phyloP scores from a whole-genome alignment of 2,113 vertebrate species.

The Arizona elegans region DNA sequence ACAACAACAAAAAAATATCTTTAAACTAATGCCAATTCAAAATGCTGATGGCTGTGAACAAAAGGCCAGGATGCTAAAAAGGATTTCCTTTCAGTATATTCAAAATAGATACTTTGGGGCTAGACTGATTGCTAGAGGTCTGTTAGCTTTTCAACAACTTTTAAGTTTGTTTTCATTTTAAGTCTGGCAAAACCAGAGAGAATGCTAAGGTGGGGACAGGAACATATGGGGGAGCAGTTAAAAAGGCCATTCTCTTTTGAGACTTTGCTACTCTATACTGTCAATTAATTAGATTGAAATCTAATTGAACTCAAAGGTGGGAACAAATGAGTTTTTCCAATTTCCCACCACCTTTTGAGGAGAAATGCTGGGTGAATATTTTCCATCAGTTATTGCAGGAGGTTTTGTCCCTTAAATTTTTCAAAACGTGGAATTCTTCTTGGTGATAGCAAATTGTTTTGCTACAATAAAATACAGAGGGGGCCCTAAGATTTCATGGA shows the following conservation, averaged over 20 bases:
- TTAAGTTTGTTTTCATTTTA: constrained; percentile 22
- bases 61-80: constrained; percentile 40
- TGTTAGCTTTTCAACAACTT: constrained; percentile 39
- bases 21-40: constrained; percentile 28
- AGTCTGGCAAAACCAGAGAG: constrained; percentile 15
- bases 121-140: constrained; percentile 31
- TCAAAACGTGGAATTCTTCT: background rate
- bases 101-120: constrained; percentile 47
- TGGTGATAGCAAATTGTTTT: background rate
- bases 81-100: constrained; percentile 56
- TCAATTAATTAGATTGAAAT: background rate
- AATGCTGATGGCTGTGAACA: constrained; percentile 48
- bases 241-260: background rate
- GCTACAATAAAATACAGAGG: background rate
- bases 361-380: background rate
- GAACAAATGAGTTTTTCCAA: background rate
- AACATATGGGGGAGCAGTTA: background rate
- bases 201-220: constrained; percentile 11
- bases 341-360: background rate
- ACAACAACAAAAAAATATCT: background rate
- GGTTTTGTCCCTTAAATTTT: background rate
- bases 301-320: background rate
- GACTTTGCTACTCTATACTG: background rate
- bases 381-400: background rate
- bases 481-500: background rate